A percentile compares a stretch with the other conserved stretches of the same genome.
Conservation (phyloP, 2,888 invertebrate genomes). For the Lithophane ornitopus region DNA sequence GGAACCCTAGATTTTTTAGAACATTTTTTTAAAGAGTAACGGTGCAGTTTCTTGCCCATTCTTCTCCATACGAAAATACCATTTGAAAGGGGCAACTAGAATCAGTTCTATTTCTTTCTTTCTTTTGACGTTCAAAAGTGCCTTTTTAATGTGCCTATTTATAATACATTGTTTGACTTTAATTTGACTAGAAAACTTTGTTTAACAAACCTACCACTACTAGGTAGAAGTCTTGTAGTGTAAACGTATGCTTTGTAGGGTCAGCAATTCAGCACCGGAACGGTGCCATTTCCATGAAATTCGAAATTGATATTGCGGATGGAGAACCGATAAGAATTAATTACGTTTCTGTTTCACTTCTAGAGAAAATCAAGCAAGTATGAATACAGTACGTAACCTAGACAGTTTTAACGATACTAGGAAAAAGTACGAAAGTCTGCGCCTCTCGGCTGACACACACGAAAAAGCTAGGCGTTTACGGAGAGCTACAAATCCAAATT, state of each 20-base stretch:
- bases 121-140: no score
- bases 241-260: slow-evolving; percentile 53
- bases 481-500: slow-evolving; percentile 60
- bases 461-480: slow-evolving; percentile 41
- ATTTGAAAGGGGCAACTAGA: no score
- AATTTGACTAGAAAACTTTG: no score
- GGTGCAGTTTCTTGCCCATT: no score
- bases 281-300: slow-evolving; percentile 65
- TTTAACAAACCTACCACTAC: background rate
- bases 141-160: no score
- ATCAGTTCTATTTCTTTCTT: no score
- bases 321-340: slow-evolving; percentile 23
- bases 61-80: no score
- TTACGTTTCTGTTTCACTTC: slow-evolving; percentile 15
- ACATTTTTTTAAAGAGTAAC: no score
- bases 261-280: slow-evolving; percentile 43
- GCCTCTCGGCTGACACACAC: slow-evolving; percentile 7
- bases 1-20: no score
- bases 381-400: background rate
- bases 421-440: background rate
- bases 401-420: background rate
- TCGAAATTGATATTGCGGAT: slow-evolving; percentile 66
- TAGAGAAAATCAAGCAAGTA: background rate
- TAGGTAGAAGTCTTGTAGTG: slow-evolving; percentile 18
- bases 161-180: no score